Percentiles rank a stretch among this genome's conserved stretches.
phyloP scores from a whole-genome alignment of 2,888 invertebrate genomes.

The Hydriomena furcata region DNA sequence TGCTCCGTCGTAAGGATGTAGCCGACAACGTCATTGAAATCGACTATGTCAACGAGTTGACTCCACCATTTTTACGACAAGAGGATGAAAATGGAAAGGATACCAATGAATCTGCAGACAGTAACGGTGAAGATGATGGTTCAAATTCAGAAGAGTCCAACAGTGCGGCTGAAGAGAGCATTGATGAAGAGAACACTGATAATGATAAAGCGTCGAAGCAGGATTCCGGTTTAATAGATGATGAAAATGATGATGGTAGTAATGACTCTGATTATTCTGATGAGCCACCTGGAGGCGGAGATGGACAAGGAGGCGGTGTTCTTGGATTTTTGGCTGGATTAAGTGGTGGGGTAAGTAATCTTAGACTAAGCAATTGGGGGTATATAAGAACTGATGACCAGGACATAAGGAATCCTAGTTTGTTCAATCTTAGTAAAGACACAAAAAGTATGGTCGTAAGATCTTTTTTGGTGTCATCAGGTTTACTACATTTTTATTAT shows the following conservation, averaged over 20 bases:
- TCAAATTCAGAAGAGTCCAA: constrained; percentile 35
- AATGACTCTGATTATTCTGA: constrained; percentile 62
- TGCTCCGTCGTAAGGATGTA: constrained; percentile 47
- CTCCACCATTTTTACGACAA: constrained; percentile 57
- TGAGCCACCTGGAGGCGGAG: constrained; percentile 72
- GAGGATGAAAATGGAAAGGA: constrained; percentile 46
- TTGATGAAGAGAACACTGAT: constrained; percentile 41
- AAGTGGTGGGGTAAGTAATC: constrained; percentile 70
- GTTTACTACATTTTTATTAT: no score
- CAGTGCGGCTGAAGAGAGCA: constrained; percentile 51
- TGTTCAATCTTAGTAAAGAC: no score
- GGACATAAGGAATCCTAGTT: no score
- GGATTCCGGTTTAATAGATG: constrained; percentile 42
- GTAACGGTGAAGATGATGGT: constrained; percentile 22
- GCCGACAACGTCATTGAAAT: constrained; percentile 57
- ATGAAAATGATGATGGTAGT: constrained; percentile 45
- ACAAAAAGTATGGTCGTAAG: no score
- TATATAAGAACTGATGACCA: no score
- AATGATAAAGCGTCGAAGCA: constrained; percentile 46
- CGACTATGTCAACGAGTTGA: constrained; percentile 46
- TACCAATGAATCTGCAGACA: constrained; percentile 35
- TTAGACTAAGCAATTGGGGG: no score
- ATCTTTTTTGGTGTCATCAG: no score
- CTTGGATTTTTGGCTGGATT: constrained; percentile 72
- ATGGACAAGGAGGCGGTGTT: constrained; percentile 75